Evolutionary conservation across 2,888 invertebrate species (phyloP).

Genomic region (Chamaedrilus cognettii): DNA sequence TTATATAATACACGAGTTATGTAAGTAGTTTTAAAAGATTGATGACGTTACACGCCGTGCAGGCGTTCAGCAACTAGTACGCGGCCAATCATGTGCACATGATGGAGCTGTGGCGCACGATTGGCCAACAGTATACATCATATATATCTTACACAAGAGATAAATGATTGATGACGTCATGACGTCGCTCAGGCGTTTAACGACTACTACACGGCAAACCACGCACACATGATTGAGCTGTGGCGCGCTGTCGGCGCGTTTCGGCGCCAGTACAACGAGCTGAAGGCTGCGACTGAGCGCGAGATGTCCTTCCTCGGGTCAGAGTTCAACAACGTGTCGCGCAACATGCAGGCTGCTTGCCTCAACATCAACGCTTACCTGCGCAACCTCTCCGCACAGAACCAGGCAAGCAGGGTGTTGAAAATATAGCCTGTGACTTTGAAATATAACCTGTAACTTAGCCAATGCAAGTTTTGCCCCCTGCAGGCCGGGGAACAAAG

Average conservation of each 20-base stretch:
- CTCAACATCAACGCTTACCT: conserved; percentile 62
- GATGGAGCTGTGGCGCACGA: conserved; percentile 88
- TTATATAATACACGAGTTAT: too few relatives aligned
- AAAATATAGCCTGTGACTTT: too few relatives aligned
- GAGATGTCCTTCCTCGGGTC: conserved; percentile 77
- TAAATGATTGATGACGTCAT: neutral
- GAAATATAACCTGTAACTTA: too few relatives aligned
- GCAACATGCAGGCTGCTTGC: conserved; percentile 77
- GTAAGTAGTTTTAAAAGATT: too few relatives aligned
- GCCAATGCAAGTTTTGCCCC: too few relatives aligned
- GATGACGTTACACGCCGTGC: too few relatives aligned
- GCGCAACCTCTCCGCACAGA: conserved; percentile 50
- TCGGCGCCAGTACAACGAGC: conserved; percentile 85
- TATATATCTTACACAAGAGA: neutral
- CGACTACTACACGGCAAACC: conserved; percentile 92
- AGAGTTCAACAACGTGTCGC: conserved; percentile 69
- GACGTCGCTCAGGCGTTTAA: conserved; percentile 73
- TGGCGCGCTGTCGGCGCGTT: conserved; percentile 93
- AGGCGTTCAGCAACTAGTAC: conserved; percentile 94
- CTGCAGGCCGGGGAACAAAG: too few relatives aligned
- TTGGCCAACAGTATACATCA: too few relatives aligned
- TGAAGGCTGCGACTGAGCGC: conserved; percentile 84
- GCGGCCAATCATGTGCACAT: conserved; percentile 89
- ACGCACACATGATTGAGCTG: conserved; percentile 82
- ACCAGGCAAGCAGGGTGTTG: conserved; percentile 53